Evolutionary conservation across 2,888 invertebrate genomes (phyloP).

Genomic region (Trichopoda pennipes): DNA sequence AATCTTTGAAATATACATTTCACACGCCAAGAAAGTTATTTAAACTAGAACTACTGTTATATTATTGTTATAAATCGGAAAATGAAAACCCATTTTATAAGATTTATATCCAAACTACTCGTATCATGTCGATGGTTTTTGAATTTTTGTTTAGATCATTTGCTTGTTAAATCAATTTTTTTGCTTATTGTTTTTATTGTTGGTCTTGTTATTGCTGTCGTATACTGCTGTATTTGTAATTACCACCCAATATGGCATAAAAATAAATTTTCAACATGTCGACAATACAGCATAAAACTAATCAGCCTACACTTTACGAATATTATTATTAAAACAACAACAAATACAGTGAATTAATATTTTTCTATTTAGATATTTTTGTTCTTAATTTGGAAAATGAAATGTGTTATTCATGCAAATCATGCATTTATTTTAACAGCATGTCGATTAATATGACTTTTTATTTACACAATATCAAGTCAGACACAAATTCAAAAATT

Average conservation of each 20-base stretch:
- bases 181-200: constrained; percentile 7
- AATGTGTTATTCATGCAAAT: constrained; percentile 61
- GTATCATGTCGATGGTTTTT: background rate
- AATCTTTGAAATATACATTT: too few species aligned
- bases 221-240: constrained; percentile 58
- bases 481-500: constrained; percentile 40
- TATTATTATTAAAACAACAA: background rate
- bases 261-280: constrained; percentile 50
- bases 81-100: too few species aligned
- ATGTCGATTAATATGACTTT: constrained; percentile 60
- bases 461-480: constrained; percentile 59
- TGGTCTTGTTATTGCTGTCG: constrained; percentile 35
- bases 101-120: too few species aligned
- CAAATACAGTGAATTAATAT: constrained; percentile 13
- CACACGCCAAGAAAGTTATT: too few species aligned
- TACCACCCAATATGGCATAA: constrained; percentile 64
- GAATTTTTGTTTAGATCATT: constrained; percentile 18
- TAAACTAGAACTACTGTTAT: too few species aligned
- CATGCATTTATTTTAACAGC: constrained; percentile 52
- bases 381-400: constrained; percentile 31
- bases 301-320: constrained; percentile 42
- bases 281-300: constrained; percentile 37
- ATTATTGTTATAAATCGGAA: too few species aligned
- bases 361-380: constrained; percentile 13
- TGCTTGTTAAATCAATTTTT: constrained; percentile 15